A percentile compares a stretch with the other conserved stretches of the same genome.
Conservation (phyloP, 1,140 invertebrate genomes). For the Zaprionus kolodkinae region DNA sequence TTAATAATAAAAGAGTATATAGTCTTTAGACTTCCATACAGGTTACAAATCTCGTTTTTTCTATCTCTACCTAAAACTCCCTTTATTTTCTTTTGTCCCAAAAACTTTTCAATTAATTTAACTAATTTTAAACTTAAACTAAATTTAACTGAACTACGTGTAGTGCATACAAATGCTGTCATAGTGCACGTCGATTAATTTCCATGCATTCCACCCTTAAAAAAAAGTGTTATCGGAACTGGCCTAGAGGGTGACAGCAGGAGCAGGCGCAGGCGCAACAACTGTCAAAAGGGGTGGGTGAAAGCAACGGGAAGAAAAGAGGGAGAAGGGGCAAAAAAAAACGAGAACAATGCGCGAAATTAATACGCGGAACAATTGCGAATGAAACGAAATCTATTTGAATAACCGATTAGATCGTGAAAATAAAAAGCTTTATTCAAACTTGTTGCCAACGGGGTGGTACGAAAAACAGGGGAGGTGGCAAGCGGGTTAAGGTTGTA, state of each 20-base stretch:
- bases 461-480: neutral
- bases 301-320: neutral
- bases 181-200: neutral
- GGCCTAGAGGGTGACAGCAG: neutral
- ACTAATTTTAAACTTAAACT: neutral
- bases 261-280: conserved; percentile 4
- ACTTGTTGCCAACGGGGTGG: conserved; percentile 57
- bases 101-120: neutral
- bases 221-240: neutral
- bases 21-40: no score
- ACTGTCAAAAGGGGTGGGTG: conserved; percentile 1
- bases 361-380: conserved; percentile 65
- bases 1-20: no score
- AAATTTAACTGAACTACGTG: neutral
- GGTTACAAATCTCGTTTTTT: no score
- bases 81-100: neutral
- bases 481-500: conserved; percentile 2
- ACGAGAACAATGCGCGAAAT: conserved; percentile 44
- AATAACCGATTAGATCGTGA: conserved; percentile 68
- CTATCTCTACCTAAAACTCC: no score
- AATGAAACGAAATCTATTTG: conserved; percentile 73
- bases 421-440: conserved; percentile 37
- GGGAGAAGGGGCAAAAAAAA: neutral
- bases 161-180: neutral
- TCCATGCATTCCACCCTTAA: neutral